Evolutionary conservation across 2,888 invertebrate species (phyloP), one percentile per base, ranked within the genome.

Genomic region (Ennomos quercinarius): DNA sequence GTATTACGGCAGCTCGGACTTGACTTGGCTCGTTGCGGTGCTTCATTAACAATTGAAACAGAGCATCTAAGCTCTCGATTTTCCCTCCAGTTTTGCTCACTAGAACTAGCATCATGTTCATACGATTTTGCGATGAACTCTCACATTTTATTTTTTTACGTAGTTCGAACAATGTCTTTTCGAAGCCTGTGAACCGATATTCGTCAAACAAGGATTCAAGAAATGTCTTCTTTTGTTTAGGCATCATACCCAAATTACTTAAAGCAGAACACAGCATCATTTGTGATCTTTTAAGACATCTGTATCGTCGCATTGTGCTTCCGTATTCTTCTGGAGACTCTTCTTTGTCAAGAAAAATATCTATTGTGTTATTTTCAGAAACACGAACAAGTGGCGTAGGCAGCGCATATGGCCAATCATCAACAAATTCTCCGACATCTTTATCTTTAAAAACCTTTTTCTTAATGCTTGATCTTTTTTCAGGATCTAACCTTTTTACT

Each of bases 71-170:
- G 42, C 74, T 68, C 1, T 75, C 75, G 9, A 61, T 58, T n/a
- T 76, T 72, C 0, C 83, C 81, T 0, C 86, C 87, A 37, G 71
- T 83, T 62, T 88, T 89, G 64, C 87, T 87, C 0, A 88, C 79
- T 34, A 89, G 71, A 4, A 89, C 86, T 0, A 87, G 68, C 57
- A 88, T 73, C 70, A 89, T 87, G 45, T 76, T 78, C 39, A 83
- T 76, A 9, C 89, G 71, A 12, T 78, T 79, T 38, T 86, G 75
- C 0, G 72, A 61, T 0, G 75, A 71, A 47, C 77, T 77, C 38
- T 80, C 78, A 2, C 76, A 68, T 36, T 57, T 53, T 40, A 87
- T 58, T 9, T 73, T 75, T 34, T 71, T 77, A 0, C 63, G 70
- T 1, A 88, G 68, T 13, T 87, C 83, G 4, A 64, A 70, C n/a